Conservation (phyloP, 2,888 invertebrate species). For the Blomia tropicalis region DNA sequence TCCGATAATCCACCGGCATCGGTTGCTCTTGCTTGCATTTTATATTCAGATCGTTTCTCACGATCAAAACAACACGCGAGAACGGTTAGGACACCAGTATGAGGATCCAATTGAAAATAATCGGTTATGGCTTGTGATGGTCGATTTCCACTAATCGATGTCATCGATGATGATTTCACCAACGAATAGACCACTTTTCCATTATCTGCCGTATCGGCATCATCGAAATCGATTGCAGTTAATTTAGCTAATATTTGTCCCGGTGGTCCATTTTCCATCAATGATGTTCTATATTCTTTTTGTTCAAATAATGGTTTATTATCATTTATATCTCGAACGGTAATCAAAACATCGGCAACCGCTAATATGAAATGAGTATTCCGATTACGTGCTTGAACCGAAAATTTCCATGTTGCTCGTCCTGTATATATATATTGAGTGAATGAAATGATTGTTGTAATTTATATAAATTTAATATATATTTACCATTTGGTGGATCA, state of each 20-base stretch:
- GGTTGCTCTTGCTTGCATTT: background rate
- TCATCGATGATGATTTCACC: background rate
- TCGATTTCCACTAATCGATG: background rate
- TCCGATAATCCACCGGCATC: conserved; percentile 8
- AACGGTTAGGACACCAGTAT: background rate
- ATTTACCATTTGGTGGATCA: conserved; percentile 14
- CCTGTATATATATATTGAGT: too few species aligned
- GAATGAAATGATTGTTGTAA: background rate
- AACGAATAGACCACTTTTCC: conserved; percentile 9
- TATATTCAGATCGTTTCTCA: background rate
- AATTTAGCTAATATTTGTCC: background rate
- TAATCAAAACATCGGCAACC: conserved; percentile 7
- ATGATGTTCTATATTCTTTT: background rate
- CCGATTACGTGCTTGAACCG: conserved; percentile 1
- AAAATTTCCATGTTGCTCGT: conserved; percentile 1
- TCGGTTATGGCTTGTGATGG: background rate
- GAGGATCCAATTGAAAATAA: background rate
- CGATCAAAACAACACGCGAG: conserved; percentile 15
- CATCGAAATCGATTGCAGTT: conserved; percentile 8
- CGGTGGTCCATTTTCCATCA: conserved; percentile 15
- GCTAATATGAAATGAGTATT: background rate
- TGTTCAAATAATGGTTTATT: conserved; percentile 14
- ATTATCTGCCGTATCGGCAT: background rate
- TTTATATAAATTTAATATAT: too few species aligned
- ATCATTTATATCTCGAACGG: conserved; percentile 14